Conservation (phyloP, 2,113 vertebrate species). For the Aptenodytes forsteri region DNA sequence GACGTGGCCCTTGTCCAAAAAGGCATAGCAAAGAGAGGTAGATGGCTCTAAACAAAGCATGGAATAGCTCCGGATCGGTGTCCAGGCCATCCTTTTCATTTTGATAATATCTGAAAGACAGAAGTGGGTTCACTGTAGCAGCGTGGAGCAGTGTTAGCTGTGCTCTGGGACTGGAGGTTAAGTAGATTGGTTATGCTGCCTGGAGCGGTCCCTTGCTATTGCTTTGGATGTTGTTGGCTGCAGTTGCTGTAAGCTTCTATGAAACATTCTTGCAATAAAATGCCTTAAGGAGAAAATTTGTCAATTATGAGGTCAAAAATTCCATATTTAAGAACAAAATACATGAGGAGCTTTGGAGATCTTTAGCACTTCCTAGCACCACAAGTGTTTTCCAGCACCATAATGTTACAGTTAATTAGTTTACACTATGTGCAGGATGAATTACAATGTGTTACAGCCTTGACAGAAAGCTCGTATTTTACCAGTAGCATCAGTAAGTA, state of each 20-base stretch:
- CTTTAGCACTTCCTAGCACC: not conserved
- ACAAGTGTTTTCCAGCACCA: not conserved
- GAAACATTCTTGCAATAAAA: not conserved
- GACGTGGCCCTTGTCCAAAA: not conserved
- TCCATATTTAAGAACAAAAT: not conserved
- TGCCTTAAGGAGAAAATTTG: not conserved
- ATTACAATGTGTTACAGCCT: not conserved
- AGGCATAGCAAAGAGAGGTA: not conserved
- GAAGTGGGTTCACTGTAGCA: not conserved
- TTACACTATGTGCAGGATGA: not conserved
- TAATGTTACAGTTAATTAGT: not conserved
- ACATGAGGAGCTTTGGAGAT: not conserved
- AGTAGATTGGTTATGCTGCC: too few species aligned
- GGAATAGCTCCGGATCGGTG: fast-evolving
- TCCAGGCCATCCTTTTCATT: not conserved
- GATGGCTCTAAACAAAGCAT: not conserved
- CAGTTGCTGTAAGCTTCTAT: not conserved
- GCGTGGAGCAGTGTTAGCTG: not conserved
- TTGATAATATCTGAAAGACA: not conserved
- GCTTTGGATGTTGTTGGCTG: not conserved
- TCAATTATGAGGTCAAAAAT: not conserved
- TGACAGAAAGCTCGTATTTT: not conserved
- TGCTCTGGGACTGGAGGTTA: too few species aligned
- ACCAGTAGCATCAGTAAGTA: not conserved
- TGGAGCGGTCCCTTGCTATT: too few species aligned